These are phyloP conservation scores for Chaitophorus viminalis DNA, from an alignment of 2,888 invertebrate genomes.

Conservation along the genomic window DNA sequence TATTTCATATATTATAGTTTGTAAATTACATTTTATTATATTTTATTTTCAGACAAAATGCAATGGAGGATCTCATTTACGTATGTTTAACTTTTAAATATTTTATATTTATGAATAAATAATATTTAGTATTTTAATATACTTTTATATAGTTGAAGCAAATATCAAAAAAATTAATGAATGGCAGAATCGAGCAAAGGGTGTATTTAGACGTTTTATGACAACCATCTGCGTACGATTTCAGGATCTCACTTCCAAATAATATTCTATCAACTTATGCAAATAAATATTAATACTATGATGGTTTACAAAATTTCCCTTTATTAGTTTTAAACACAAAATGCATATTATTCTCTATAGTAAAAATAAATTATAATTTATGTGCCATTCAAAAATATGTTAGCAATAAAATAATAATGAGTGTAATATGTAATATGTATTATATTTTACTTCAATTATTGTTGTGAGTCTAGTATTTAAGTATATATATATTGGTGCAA, in stretches of 20 bases:
- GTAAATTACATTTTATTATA: neutral
- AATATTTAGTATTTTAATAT: neutral
- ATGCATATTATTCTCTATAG: constrained; percentile 11
- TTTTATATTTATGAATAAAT: neutral
- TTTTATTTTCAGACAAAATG: constrained; percentile 56
- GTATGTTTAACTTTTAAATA: constrained; percentile 5
- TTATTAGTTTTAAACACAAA: constrained; percentile 25
- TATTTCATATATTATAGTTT: neutral
- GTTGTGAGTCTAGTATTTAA: constrained; percentile 13
- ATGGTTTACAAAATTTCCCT: neutral
- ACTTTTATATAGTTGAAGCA: constrained; percentile 46
- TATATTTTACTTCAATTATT: constrained; percentile 3
- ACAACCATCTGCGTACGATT: constrained; percentile 63
- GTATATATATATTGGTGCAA: constrained; percentile 25
- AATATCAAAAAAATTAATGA: constrained; percentile 61
- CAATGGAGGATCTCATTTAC: constrained; percentile 55
- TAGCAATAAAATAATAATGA: constrained; percentile 37
- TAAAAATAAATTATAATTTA: constrained; percentile 14
- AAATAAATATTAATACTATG: neutral
- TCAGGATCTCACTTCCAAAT: constrained; percentile 60
- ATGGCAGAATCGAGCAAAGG: constrained; percentile 63
- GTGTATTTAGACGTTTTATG: constrained; percentile 61
- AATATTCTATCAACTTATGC: neutral
- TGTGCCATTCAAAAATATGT: constrained; percentile 33
- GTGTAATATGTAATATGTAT: neutral